A percentile compares a stretch with the other conserved stretches of the same genome.
phyloP scores from a whole-genome alignment of 1,140 invertebrate genomes.

The Gerris buenoi region DNA sequence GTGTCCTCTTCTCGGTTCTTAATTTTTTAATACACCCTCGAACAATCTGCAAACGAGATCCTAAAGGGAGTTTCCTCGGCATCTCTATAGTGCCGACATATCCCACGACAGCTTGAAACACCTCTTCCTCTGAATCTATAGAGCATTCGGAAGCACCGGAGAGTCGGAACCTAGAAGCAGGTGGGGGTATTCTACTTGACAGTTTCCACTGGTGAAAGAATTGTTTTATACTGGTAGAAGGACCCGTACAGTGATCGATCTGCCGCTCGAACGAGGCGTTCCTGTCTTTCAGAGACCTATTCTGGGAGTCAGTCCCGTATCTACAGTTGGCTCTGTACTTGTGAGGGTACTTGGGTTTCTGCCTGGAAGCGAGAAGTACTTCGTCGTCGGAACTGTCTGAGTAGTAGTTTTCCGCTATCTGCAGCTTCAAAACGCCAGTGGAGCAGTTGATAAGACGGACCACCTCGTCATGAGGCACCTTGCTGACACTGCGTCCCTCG shows the following conservation, averaged over 20 bases:
- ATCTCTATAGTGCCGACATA: conserved; percentile 92
- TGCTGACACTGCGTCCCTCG: conserved; percentile 74
- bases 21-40: conserved; percentile 73
- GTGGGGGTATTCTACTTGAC: conserved; percentile 30
- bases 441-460: conserved; percentile 76
- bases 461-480: conserved; percentile 80
- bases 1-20: conserved; percentile 72
- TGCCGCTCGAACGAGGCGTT: conserved; percentile 35
- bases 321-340: conserved; percentile 28
- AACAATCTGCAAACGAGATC: conserved; percentile 52
- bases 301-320: conserved; percentile 27
- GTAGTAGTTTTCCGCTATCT: conserved; percentile 78
- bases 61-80: conserved; percentile 65
- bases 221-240: conserved; percentile 24
- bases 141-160: conserved; percentile 14
- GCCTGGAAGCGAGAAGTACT: conserved; percentile 33
- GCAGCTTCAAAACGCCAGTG: conserved; percentile 57
- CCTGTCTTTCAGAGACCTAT: conserved; percentile 37
- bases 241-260: conserved; percentile 9
- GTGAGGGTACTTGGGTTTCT: conserved; percentile 48
- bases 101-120: conserved; percentile 74
- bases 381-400: conserved; percentile 72
- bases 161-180: conserved; percentile 29
- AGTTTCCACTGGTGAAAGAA: conserved; percentile 31
- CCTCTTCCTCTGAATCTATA: conserved; percentile 38